Evolutionary conservation across 2,888 invertebrate species (phyloP), one percentile per base, ranked within the genome.

Genomic region (Tortricodes alternella): DNA sequence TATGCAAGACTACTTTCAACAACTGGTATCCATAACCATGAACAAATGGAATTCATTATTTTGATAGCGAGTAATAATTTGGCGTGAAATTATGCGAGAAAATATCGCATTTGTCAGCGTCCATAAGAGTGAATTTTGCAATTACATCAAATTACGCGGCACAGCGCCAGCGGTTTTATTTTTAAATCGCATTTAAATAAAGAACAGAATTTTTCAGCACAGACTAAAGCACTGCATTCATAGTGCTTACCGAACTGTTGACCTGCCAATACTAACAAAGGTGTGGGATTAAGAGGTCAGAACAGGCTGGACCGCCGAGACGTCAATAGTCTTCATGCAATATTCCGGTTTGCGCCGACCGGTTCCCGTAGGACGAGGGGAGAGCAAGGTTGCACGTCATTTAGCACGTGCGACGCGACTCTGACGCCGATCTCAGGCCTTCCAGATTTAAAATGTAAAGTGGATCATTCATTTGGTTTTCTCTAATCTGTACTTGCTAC

Each of bases 331-430:
- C 71, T 76, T 68, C 62, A 64, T 73, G 71, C 66, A 66, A 73
- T 74, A 80, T 74, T 74, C 76, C 73, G 68, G 76, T 76, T 68
- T 69, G 70, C 63, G 66, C 69, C 76, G 76, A 83, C 80, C 80
- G 80, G 84, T 85, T 83, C 80, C 81, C 77, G 71, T 70, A 79
- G 77, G 78, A 76, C 75, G 80, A 81, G 85, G 86, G 85, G 84
- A 82, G 78, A 70, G 69, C 85, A 83, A 85, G 83, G 85, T 79
- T 85, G 78, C 68, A 74, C 64, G 77, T 78, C 80, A 79, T 78
- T 80, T 79, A 78, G 73, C 80, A 78, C 83, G 78, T 80, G 82
- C 69, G 74, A 62, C 67, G 63, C 65, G 56, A 56, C 29, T 48
- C 46, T 46, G n/a, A n/a, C n/a, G n/a, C n/a, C 29, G 11, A 29